Conservation (phyloP, 2,888 invertebrate genomes). For the Ashinkailepas kermadecensis region DNA sequence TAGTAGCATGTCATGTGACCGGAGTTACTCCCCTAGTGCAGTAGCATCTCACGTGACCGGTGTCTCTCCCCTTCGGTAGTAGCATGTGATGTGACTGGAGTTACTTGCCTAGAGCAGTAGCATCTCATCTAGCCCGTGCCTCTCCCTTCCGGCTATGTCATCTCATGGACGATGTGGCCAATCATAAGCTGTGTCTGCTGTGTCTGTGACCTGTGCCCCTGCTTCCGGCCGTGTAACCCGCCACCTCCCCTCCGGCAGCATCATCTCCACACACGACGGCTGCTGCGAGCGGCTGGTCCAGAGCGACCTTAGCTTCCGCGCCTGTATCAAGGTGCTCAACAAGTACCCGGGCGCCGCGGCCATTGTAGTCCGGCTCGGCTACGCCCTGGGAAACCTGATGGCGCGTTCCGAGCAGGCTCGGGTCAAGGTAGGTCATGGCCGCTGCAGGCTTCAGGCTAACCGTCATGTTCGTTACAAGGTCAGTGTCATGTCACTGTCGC, state of each 20-base stretch:
- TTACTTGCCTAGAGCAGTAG: no score
- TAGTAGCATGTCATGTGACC: no score
- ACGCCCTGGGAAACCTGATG: slow-evolving; percentile 76
- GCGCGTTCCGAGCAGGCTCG: slow-evolving; percentile 66
- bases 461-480: no score
- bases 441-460: neutral
- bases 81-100: no score
- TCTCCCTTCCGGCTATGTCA: no score
- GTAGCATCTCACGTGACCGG: no score
- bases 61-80: no score
- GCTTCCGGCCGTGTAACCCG: slow-evolving; percentile 46
- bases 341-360: slow-evolving; percentile 62
- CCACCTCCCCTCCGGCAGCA: slow-evolving; percentile 56
- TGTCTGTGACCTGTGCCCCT: neutral
- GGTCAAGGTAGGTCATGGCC: slow-evolving; percentile 46
- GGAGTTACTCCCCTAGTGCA: no score
- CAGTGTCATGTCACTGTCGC: no score
- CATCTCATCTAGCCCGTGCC: no score
- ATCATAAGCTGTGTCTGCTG: no score
- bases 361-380: slow-evolving; percentile 66
- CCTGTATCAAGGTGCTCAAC: slow-evolving; percentile 55
- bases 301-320: slow-evolving; percentile 49
- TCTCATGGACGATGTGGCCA: no score
- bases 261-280: slow-evolving; percentile 64
- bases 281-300: slow-evolving; percentile 63